Percentiles rank a stretch among this genome's conserved stretches.
Evolutionary conservation across 1,140 invertebrate genomes (phyloP).

Genomic region (Papilio polyxenes): DNA sequence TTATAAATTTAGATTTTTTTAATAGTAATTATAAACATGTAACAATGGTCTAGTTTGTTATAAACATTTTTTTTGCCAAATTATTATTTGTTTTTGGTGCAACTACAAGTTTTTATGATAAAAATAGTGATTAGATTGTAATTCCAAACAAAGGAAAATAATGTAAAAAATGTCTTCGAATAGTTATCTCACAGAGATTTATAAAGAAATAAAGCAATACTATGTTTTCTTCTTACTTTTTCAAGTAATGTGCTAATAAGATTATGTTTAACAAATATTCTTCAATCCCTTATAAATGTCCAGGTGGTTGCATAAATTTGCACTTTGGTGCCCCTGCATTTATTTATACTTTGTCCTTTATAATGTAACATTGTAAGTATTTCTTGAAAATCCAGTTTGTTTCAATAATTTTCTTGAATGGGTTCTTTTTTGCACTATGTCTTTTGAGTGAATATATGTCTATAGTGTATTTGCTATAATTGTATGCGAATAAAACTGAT

Average conservation of each 20-base stretch:
- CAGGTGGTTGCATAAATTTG: conserved; percentile 4
- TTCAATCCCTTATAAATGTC: background rate
- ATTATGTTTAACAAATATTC: background rate
- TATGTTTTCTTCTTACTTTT: background rate
- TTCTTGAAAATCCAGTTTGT: conserved; percentile 6
- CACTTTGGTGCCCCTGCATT: conserved; percentile 3
- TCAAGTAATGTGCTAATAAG: background rate
- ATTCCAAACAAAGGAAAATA: conserved; percentile 3
- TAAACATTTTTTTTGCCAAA: background rate
- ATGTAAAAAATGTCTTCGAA: background rate
- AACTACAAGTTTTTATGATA: background rate
- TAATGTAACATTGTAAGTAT: background rate
- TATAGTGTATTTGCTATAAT: background rate
- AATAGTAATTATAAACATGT: background rate
- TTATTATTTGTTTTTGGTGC: background rate
- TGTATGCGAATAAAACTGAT: no score
- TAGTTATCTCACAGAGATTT: background rate
- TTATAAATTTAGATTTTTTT: background rate
- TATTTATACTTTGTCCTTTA: conserved; percentile 3
- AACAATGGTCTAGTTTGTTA: background rate
- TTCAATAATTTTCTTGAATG: background rate
- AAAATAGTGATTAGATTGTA: conserved; percentile 17
- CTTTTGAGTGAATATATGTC: background rate
- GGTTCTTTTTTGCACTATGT: background rate
- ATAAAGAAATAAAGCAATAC: background rate